phyloP scores from a whole-genome alignment of 2,113 vertebrate genomes.

The Synchiropus splendidus region DNA sequence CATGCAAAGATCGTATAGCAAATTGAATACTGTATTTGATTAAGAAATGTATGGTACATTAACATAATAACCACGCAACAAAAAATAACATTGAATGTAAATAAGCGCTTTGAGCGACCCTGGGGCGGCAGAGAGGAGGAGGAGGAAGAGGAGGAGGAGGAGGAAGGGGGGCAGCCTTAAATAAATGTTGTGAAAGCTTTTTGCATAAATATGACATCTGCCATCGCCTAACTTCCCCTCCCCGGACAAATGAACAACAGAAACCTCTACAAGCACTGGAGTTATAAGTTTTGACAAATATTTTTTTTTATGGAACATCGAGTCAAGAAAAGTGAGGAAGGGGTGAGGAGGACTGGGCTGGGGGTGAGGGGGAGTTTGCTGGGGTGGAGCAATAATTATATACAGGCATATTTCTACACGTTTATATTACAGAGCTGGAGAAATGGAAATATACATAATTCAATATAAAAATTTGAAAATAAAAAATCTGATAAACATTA shows the following conservation, averaged over 20 bases:
- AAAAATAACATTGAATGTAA: slow-evolving; percentile 70
- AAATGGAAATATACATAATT: slow-evolving; percentile 99
- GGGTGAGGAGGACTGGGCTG: slow-evolving; percentile 72
- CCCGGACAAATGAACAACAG: slow-evolving; percentile 51
- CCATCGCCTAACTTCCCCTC: too few relatives aligned
- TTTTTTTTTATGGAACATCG: slow-evolving; percentile 79
- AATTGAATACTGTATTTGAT: slow-evolving; percentile 95
- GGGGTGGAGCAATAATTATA: slow-evolving; percentile 80
- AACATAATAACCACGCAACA: slow-evolving; percentile 87
- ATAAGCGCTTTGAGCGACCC: slow-evolving; percentile 81
- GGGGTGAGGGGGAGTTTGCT: slow-evolving; percentile 58
- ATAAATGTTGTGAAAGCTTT: slow-evolving; percentile 53
- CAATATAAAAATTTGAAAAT: slow-evolving; percentile 99
- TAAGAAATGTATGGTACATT: slow-evolving; percentile 92
- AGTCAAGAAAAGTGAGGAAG: slow-evolving; percentile 78
- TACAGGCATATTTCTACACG: slow-evolving; percentile 99
- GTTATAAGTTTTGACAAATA: slow-evolving; percentile 77
- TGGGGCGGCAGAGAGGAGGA: slow-evolving; percentile 37
- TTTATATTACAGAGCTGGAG: slow-evolving; percentile 99
- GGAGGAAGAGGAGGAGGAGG: slow-evolving; percentile 1
- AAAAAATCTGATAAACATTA: slow-evolving; percentile 99
- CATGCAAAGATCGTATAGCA: slow-evolving; percentile 73
- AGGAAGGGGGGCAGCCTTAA: slow-evolving; percentile 1
- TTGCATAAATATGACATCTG: slow-evolving; percentile 70
- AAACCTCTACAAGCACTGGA: slow-evolving; percentile 64